Percentiles rank a stretch among this genome's conserved stretches.
These are phyloP conservation scores for Callipepla californica DNA, from an alignment of 2,113 vertebrate genomes.

Conservation along the genomic window DNA sequence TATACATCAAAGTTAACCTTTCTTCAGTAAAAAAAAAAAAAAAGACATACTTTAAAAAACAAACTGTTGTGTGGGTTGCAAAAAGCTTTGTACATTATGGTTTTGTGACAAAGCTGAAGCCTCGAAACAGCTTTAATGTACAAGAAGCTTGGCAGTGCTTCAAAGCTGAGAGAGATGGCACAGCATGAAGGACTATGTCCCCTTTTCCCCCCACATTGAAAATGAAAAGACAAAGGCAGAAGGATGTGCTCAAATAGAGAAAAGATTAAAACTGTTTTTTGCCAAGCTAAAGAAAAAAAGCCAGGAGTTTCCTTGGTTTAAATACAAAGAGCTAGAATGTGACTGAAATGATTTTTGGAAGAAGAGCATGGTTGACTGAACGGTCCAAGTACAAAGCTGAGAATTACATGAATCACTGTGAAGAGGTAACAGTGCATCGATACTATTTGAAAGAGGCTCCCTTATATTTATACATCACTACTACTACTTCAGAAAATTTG, in stretches of 20 bases:
- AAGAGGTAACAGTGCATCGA: background rate
- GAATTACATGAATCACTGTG: background rate
- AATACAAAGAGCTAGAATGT: background rate
- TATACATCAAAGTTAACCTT: background rate
- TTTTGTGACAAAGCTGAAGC: slow-evolving; percentile 41
- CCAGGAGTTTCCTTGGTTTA: background rate
- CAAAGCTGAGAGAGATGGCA: slow-evolving; percentile 40
- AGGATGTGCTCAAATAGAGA: background rate
- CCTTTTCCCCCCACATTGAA: background rate
- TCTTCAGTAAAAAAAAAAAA: background rate
- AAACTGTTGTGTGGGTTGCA: background rate
- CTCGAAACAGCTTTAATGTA: slow-evolving; percentile 48
- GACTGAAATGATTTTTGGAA: background rate
- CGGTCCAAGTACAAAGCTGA: background rate
- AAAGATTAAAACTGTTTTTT: slow-evolving; percentile 30
- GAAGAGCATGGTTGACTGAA: background rate
- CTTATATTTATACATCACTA: background rate
- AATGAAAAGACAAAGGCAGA: background rate
- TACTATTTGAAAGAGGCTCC: background rate
- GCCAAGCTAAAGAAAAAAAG: background rate
- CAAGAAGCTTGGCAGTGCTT: slow-evolving; percentile 30
- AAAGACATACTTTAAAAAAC: background rate
- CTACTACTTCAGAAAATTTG: background rate
- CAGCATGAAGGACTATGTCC: background rate
- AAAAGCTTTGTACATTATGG: background rate